These are phyloP conservation scores for Orientallactaga sibirica DNA, from an alignment of 2,797 vertebrate genomes.

Conservation along the genomic window DNA sequence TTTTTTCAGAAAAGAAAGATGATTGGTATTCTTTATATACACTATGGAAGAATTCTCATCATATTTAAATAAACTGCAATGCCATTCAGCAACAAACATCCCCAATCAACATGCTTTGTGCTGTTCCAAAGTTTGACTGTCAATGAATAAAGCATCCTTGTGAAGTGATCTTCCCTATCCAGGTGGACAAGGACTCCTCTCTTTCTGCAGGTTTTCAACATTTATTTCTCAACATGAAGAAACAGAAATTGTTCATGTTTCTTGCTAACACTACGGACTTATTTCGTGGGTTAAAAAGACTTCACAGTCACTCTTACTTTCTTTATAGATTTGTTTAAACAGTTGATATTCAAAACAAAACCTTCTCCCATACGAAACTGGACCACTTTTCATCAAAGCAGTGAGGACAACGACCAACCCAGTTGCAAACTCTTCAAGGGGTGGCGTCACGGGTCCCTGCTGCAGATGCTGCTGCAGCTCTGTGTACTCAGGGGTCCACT, in stretches of 20 bases:
- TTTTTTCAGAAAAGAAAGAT: too few relatives aligned
- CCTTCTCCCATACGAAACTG: not conserved
- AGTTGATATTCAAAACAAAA: not conserved
- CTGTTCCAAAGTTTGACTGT: slow-evolving; percentile 30
- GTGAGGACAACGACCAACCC: not conserved
- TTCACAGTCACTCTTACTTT: slow-evolving; percentile 18
- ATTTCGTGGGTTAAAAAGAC: not conserved
- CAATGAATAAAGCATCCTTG: not conserved
- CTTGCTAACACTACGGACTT: not conserved
- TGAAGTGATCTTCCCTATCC: not conserved
- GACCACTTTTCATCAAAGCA: slow-evolving; percentile 1
- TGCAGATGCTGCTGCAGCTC: accelerated
- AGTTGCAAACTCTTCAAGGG: not conserved
- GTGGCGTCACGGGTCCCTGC: not conserved
- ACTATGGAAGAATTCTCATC: not conserved
- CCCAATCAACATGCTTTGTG: not conserved
- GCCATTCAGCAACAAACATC: not conserved
- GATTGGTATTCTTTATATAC: not conserved
- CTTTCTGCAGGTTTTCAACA: slow-evolving; percentile 6
- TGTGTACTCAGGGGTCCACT: accelerated
- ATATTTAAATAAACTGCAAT: slow-evolving; percentile 29
- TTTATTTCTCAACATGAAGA: slow-evolving; percentile 26
- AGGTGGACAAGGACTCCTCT: not conserved
- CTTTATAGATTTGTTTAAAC: not conserved
- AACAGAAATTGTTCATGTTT: slow-evolving; percentile 19